These are phyloP conservation scores for Ageneiosus marmoratus DNA, from an alignment of 2,113 vertebrate genomes.

Conservation along the genomic window DNA sequence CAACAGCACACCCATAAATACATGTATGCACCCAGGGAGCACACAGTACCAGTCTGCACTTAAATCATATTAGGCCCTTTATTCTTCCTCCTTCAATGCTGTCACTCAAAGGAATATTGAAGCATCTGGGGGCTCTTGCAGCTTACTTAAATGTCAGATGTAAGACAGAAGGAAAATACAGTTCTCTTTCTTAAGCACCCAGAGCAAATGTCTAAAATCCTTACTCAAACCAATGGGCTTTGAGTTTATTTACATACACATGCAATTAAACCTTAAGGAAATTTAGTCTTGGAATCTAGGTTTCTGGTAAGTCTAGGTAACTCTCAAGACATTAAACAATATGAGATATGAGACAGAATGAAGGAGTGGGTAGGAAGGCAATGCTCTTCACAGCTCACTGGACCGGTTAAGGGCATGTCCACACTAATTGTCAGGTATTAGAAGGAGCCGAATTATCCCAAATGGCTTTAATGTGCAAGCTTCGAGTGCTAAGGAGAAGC, in stretches of 20 bases:
- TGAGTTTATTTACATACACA: background rate
- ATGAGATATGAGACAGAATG: background rate
- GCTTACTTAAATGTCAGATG: background rate
- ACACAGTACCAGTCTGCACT: background rate
- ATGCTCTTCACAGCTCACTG: conserved; percentile 53
- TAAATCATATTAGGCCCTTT: background rate
- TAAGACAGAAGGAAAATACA: background rate
- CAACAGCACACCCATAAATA: conserved; percentile 1
- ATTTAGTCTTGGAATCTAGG: background rate
- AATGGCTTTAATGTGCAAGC: conserved; percentile 28
- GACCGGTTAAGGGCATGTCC: conserved; percentile 48
- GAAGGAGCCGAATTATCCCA: conserved; percentile 33
- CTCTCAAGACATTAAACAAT: background rate
- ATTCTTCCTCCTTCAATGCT: background rate
- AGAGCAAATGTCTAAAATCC: conserved; percentile 24
- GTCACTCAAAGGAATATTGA: conserved; percentile 1
- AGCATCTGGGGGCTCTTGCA: background rate
- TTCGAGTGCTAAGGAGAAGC: background rate
- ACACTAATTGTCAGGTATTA: conserved; percentile 41
- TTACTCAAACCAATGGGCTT: background rate
- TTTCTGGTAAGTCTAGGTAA: too few species aligned
- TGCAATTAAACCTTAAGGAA: background rate
- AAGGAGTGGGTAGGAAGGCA: conserved; percentile 13
- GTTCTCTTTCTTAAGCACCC: background rate
- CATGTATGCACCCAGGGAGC: background rate